Evolutionary conservation across 2,888 invertebrate species (phyloP).

Genomic region (Malacosoma neustria): DNA sequence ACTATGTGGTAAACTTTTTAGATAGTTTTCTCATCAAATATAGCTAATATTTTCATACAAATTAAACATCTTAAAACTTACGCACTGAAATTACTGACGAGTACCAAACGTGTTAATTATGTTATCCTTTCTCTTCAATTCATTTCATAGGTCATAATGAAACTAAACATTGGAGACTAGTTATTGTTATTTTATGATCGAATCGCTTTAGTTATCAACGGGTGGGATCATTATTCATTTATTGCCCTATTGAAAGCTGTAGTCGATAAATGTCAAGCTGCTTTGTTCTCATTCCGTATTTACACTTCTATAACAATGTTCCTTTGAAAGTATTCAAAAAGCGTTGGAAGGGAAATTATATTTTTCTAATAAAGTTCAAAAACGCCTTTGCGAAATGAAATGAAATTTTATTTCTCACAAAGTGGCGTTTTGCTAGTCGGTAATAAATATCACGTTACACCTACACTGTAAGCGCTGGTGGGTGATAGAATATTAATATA

Average conservation of each 20-base stretch:
- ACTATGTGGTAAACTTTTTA: too few species aligned
- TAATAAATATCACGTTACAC: conserved; percentile 21
- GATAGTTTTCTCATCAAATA: too few species aligned
- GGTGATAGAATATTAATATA: too few species aligned
- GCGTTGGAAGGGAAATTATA: neutral
- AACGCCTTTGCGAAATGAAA: neutral
- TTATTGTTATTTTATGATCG: conserved; percentile 41
- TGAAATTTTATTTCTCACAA: neutral
- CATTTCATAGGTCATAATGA: too few species aligned
- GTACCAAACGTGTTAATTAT: too few species aligned
- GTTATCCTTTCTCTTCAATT: too few species aligned
- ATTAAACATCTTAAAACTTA: too few species aligned
- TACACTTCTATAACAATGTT: neutral
- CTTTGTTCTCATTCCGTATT: neutral
- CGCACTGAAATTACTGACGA: too few species aligned
- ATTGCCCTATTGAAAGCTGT: conserved; percentile 31
- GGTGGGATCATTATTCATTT: conserved; percentile 32
- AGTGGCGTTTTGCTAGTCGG: neutral
- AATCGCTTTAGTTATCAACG: conserved; percentile 50
- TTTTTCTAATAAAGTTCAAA: neutral
- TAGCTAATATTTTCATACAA: too few species aligned
- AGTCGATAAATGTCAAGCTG: conserved; percentile 20
- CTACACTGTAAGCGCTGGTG: conserved; percentile 9
- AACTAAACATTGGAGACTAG: conserved; percentile 13
- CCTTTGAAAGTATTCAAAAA: neutral